These are phyloP conservation scores for Holocentrus rufus DNA, from an alignment of 2,797 vertebrate genomes.

Conservation along the genomic window DNA sequence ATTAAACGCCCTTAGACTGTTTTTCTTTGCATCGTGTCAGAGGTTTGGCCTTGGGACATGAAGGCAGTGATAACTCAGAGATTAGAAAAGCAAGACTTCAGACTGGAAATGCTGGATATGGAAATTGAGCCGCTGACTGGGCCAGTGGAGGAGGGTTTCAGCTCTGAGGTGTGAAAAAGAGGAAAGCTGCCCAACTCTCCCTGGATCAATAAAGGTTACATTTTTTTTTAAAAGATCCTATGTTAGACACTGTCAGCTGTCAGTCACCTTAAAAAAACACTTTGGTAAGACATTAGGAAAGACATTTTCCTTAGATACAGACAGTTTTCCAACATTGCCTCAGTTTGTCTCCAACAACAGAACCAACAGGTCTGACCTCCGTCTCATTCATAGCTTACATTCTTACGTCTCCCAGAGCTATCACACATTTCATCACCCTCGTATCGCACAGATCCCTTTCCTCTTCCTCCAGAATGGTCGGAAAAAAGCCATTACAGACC, in stretches of 20 bases:
- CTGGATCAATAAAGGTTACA: too few relatives aligned
- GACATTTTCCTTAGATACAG: too few relatives aligned
- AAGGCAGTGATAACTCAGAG: neutral
- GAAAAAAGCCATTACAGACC: slow-evolving; percentile 60
- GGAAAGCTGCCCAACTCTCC: too few relatives aligned
- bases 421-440: slow-evolving; percentile 60
- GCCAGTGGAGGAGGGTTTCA: too few relatives aligned
- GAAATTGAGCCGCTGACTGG: neutral
- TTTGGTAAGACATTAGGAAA: too few relatives aligned
- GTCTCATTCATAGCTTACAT: slow-evolving; percentile 38
- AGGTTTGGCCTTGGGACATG: neutral
- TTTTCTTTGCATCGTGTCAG: neutral
- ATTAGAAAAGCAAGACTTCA: slow-evolving; percentile 22
- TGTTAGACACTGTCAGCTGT: too few relatives aligned
- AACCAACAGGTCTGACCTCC: neutral
- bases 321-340: neutral
- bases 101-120: slow-evolving; percentile 1
- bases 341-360: slow-evolving; percentile 4
- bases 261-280: too few relatives aligned
- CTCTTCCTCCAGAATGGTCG: slow-evolving; percentile 54
- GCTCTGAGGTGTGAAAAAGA: too few relatives aligned
- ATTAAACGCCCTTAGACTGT: neutral
- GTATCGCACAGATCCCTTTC: slow-evolving; percentile 58
- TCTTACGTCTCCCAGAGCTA: slow-evolving; percentile 46
- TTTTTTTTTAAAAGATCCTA: too few relatives aligned